Evolutionary conservation across 2,888 invertebrate genomes (phyloP), one percentile per base, ranked within the genome.

Genomic region (Agriotes lineatus): DNA sequence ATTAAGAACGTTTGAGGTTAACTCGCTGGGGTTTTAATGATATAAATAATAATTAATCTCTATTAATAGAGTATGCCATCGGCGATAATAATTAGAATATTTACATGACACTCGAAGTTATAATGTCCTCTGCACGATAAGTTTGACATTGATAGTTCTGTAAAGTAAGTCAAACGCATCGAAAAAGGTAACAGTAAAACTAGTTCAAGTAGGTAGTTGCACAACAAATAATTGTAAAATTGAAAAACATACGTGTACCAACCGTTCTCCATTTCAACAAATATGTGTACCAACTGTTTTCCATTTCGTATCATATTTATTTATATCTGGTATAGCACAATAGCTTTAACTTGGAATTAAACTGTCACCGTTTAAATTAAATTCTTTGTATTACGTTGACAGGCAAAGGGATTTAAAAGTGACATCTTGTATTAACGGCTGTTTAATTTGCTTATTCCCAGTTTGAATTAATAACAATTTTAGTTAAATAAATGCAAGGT

Each of bases 71-170:
- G 12, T 18, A 1, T 4, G 10, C 20, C 4, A 50, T n/a, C 10
- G 25, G 12, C 5, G 25, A 22, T n/a, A 30, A 25, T 4, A 19
- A 19, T 25, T 50, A 50, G 30, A 50, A 50, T 30, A 30, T 25
- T 7, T 14, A 30, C 25, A 19, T 30, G 16, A 4, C 19, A 56
- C 16, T 54, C 18, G 16, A 14, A 14, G 6, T 19, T 18, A n/a
- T 19, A 37, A 56, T 56, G 39, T 56, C 56, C 56, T 56, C 39
- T 37, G 7, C 3, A 12, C 6, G 56, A 56, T 56, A 56, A 39
- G 18, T 25, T 39, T 56, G 56, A 56, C 56, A 37, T 56, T 56
- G 56, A 56, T 39, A 45, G 22, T 48, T 25, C 0, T 48, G n/a
- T 18, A n/a, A 22, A 48, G 12, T 22, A 48, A 25, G 12, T 48